phyloP scores from a whole-genome alignment of 2,888 invertebrate genomes.

The Cantharis lateralis region DNA sequence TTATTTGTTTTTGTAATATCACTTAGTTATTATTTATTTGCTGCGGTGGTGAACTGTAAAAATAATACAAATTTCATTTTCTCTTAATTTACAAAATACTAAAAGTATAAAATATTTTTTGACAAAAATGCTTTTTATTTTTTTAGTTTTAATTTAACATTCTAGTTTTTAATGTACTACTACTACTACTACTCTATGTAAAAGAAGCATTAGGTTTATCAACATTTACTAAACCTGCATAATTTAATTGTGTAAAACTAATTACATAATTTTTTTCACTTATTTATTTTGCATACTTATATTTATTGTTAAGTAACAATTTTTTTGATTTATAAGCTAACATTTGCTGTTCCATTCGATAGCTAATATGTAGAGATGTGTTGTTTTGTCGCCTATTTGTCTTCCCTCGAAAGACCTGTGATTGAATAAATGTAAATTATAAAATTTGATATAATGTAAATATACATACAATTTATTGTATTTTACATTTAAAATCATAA shows the following conservation, averaged over 20 bases:
- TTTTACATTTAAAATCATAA: slow-evolving; percentile 17
- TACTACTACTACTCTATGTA: not conserved
- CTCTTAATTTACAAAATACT: not conserved
- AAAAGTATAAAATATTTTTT: not conserved
- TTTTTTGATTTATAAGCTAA: slow-evolving; percentile 16
- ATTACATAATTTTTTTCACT: not conserved
- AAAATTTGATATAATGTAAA: slow-evolving; percentile 26
- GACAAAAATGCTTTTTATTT: not conserved
- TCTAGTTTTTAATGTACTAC: not conserved
- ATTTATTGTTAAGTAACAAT: not conserved
- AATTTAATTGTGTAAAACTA: not conserved
- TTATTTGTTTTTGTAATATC: slow-evolving; percentile 10
- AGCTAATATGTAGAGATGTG: slow-evolving; percentile 33
- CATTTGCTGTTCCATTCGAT: slow-evolving; percentile 34
- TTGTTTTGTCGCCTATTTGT: slow-evolving; percentile 40
- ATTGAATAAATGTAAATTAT: slow-evolving; percentile 35
- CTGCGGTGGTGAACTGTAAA: not conserved
- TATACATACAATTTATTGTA: slow-evolving; percentile 8
- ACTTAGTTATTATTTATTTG: slow-evolving; percentile 4
- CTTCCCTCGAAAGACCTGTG: slow-evolving; percentile 48
- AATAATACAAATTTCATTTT: not conserved
- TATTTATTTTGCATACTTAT: not conserved
- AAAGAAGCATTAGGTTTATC: not conserved
- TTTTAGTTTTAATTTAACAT: not conserved
- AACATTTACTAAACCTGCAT: not conserved